Percentiles rank a stretch among this genome's conserved stretches.
Conservation (phyloP, 2,888 invertebrate genomes). For the Pammene fasciana region DNA sequence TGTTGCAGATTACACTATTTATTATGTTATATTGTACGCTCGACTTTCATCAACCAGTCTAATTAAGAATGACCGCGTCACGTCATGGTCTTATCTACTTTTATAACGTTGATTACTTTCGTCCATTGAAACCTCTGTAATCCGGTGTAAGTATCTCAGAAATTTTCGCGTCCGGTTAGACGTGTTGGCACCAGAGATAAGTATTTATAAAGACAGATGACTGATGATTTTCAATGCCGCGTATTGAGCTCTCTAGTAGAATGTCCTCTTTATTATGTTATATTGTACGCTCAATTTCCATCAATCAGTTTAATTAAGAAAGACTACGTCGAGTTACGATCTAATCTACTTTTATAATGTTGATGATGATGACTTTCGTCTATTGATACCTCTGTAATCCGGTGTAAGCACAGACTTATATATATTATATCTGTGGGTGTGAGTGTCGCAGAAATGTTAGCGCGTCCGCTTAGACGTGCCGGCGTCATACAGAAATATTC, state of each 20-base stretch:
- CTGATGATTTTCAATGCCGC: no score
- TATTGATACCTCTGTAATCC: constrained; percentile 9
- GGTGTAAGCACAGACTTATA: constrained; percentile 19
- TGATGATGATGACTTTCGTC: constrained; percentile 20
- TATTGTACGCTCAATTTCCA: no score
- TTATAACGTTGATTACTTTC: constrained; percentile 20
- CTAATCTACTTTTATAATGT: constrained; percentile 18
- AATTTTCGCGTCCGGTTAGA: constrained; percentile 33
- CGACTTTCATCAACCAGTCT: not conserved
- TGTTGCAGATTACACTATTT: no score
- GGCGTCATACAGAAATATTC: not conserved
- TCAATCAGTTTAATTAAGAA: not conserved
- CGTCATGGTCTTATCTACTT: constrained; percentile 9
- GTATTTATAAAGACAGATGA: no score
- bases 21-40: no score
- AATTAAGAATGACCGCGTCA: not conserved
- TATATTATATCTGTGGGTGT: no score
- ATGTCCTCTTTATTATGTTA: no score
- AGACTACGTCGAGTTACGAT: not conserved
- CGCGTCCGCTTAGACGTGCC: constrained; percentile 25
- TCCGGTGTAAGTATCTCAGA: constrained; percentile 23
- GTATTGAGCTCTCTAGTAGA: no score
- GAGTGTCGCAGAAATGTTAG: constrained; percentile 22
- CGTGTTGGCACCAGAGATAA: constrained; percentile 43
- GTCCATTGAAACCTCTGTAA: constrained; percentile 13